Evolutionary conservation across 2,888 invertebrate species (phyloP), one percentile per base, ranked within the genome.

Genomic region (Parnassius mnemosyne): DNA sequence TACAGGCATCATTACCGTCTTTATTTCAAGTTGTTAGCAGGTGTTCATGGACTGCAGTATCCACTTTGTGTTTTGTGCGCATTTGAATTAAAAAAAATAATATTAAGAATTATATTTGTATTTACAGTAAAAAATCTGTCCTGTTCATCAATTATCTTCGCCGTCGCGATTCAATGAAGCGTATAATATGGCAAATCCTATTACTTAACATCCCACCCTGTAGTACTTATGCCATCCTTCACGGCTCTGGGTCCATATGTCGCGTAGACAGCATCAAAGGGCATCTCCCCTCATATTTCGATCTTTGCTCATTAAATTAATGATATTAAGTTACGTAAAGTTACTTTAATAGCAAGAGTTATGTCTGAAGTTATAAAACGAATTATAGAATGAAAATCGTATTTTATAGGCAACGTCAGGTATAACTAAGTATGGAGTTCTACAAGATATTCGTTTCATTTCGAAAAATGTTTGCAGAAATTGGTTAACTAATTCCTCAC

Each of bases 261-360:
- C 55, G 61, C 49, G 13, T 49, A 49, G 34, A 50, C 16, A 47
- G 42, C 49, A 61, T 61, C 61, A 61, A 61, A 61, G 61, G 61
- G 61, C 12, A 46, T 10, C 49, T 25, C 51, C 55, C 49, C 51
- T 46, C 55, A 25, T 47, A 47, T 34, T 42, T 16, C 10, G 46
- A 59, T 59, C 55, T 50, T 12, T 56, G 16, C 53, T 61, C 57
- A 57, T 62, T 43, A 42, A 20, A 62, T 62, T 57, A 62, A 57
- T 12, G 20, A 57, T 57, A 57, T 57, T 16, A 57, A 57, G 46
- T 46, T 53, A 57, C 46, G 57, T 42, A 52, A 53, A 61, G 47
- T 61, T 53, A 53, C 47, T 54, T 60, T 49, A 60, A 60, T 43
- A 43, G 46, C 53, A 2, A 16, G 13, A 49, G 13, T 42, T 50